Conservation (phyloP, 2,797 vertebrate genomes). For the Lagocephalus sceleratus region DNA sequence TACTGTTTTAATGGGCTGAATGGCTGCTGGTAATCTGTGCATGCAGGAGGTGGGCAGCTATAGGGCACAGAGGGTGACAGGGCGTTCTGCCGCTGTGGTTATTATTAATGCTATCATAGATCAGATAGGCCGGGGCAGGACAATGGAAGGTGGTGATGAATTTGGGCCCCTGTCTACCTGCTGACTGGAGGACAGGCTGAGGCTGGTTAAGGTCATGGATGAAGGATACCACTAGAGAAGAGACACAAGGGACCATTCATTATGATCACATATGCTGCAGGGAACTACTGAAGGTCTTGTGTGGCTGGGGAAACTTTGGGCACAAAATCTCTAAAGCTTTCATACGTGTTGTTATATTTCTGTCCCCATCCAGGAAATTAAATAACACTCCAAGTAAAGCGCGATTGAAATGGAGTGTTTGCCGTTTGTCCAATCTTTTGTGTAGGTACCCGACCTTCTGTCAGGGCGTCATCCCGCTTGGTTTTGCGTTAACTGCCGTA, state of each 20-base stretch:
- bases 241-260: slow-evolving; percentile 52
- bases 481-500: too few relatives aligned
- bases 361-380: background rate
- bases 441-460: too few relatives aligned
- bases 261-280: slow-evolving; percentile 35
- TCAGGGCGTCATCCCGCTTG: too few relatives aligned
- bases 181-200: slow-evolving; percentile 57
- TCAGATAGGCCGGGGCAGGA: slow-evolving; percentile 71
- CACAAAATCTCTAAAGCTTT: slow-evolving; percentile 2
- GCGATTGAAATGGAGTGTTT: too few relatives aligned
- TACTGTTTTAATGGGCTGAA: slow-evolving; percentile 77
- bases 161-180: slow-evolving; percentile 60
- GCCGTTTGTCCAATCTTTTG: too few relatives aligned
- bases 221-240: slow-evolving; percentile 58
- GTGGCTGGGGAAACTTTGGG: slow-evolving; percentile 27
- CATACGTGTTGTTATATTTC: background rate
- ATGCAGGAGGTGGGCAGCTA: slow-evolving; percentile 44
- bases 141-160: slow-evolving; percentile 72
- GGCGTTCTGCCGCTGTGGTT: slow-evolving; percentile 60
- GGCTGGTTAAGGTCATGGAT: slow-evolving; percentile 64
- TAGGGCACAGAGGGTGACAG: slow-evolving; percentile 58
- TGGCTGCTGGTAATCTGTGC: slow-evolving; percentile 71
- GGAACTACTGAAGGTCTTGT: slow-evolving; percentile 45
- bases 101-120: slow-evolving; percentile 80
- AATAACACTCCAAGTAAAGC: background rate